Evolutionary conservation across 2,888 invertebrate genomes (phyloP).

Genomic region (Drosophila dives): DNA sequence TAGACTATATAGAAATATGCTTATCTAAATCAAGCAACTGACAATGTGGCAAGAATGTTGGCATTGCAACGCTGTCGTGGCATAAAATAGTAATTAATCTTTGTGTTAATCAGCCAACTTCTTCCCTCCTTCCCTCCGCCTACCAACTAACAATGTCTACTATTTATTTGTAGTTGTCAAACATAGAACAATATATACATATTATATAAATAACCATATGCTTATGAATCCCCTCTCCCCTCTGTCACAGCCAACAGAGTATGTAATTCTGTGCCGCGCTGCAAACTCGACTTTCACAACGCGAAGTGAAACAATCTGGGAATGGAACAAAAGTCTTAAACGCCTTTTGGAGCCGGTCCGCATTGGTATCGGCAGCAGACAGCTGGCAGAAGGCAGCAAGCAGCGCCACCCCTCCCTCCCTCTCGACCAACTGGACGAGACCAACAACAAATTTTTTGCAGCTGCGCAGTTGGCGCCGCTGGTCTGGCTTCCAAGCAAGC

Average conservation of each 20-base stretch:
- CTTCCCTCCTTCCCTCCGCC: neutral
- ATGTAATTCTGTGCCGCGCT: conserved; percentile 1
- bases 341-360: conserved; percentile 32
- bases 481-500: conserved; percentile 66
- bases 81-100: neutral
- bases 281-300: conserved; percentile 9
- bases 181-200: neutral
- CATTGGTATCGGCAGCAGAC: conserved; percentile 38
- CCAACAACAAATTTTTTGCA: conserved; percentile 54
- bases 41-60: neutral
- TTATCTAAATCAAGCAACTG: neutral
- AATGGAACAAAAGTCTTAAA: conserved; percentile 63
- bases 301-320: conserved; percentile 59
- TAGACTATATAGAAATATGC: neutral
- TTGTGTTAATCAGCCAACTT: conserved; percentile 9
- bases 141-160: neutral
- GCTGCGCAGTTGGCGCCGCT: conserved; percentile 66
- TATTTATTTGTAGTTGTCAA: conserved; percentile 11
- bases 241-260: neutral
- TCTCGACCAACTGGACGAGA: conserved; percentile 70
- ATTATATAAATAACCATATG: conserved; percentile 16
- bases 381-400: neutral
- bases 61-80: neutral
- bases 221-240: neutral
- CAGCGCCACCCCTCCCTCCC: conserved; percentile 39